These are phyloP conservation scores for Trachelus iudaicus DNA, from an alignment of 2,888 invertebrate genomes.

Conservation along the genomic window DNA sequence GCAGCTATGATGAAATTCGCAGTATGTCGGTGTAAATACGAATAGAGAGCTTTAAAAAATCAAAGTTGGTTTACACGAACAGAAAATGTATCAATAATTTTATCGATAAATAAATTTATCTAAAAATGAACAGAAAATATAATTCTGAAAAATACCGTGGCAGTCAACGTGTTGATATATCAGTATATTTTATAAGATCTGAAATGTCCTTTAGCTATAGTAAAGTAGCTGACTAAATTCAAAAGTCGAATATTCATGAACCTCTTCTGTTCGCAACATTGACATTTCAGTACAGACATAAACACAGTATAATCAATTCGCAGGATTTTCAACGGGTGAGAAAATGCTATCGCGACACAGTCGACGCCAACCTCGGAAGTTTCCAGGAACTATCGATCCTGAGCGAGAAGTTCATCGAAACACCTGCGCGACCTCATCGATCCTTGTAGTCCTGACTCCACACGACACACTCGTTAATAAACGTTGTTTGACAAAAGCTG, in stretches of 20 bases:
- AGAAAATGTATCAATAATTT: too few species aligned
- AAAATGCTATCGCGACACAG: not conserved
- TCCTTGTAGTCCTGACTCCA: slow-evolving; percentile 1
- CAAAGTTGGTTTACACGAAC: too few species aligned
- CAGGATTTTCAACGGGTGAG: not conserved
- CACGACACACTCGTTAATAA: slow-evolving; percentile 3
- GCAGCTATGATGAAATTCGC: too few species aligned
- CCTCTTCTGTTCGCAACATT: not conserved
- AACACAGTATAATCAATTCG: not conserved
- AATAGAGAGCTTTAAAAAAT: too few species aligned
- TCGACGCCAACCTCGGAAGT: not conserved
- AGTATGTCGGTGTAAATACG: too few species aligned
- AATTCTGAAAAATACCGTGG: too few species aligned
- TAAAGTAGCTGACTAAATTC: not conserved
- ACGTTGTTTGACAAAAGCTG: not conserved
- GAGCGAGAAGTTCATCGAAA: slow-evolving; percentile 6
- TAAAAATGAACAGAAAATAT: too few species aligned
- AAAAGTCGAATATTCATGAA: not conserved
- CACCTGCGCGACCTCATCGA: slow-evolving; percentile 29
- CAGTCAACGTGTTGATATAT: too few species aligned
- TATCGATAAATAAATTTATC: too few species aligned
- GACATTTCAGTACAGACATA: not conserved
- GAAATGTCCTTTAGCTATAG: not conserved
- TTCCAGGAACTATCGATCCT: not conserved
- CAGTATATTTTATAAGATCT: not conserved